Percentiles rank a stretch among this genome's conserved stretches.
These are phyloP conservation scores for Scolopax mira DNA, from an alignment of 2,113 vertebrate species.

Conservation along the genomic window DNA sequence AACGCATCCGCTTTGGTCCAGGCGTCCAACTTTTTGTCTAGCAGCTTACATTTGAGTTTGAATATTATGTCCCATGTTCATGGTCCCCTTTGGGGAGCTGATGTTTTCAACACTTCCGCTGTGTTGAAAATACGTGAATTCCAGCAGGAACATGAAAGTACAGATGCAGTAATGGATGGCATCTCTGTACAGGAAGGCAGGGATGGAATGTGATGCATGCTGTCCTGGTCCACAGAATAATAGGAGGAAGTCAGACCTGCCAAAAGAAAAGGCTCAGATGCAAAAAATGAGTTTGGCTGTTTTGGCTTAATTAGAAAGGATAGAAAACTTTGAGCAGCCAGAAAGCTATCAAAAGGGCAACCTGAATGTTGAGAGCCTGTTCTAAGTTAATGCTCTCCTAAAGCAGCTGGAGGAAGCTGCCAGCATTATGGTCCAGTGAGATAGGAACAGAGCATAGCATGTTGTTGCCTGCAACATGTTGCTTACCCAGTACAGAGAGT, in stretches of 20 bases:
- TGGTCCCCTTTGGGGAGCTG: background rate
- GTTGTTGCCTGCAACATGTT: background rate
- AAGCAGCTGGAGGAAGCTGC: background rate
- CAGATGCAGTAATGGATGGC: background rate
- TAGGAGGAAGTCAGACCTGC: conserved; percentile 22
- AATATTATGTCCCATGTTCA: background rate
- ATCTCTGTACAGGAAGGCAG: conserved; percentile 12
- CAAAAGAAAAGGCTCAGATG: background rate
- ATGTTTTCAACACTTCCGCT: background rate
- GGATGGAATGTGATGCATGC: background rate
- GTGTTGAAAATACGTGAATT: background rate
- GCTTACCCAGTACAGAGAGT: background rate
- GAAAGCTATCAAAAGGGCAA: background rate
- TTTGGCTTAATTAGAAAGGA: background rate
- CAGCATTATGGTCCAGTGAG: background rate
- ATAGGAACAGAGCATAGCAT: background rate
- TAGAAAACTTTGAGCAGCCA: background rate
- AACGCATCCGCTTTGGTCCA: background rate
- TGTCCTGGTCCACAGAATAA: background rate
- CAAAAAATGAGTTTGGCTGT: background rate
- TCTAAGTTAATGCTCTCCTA: background rate
- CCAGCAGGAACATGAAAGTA: background rate
- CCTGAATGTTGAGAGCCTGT: background rate
- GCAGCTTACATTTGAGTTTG: background rate
- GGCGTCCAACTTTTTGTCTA: background rate